Base-by-base conservation (phyloP, 1,140 invertebrate species). In the Vanessa tameamea region DNA sequence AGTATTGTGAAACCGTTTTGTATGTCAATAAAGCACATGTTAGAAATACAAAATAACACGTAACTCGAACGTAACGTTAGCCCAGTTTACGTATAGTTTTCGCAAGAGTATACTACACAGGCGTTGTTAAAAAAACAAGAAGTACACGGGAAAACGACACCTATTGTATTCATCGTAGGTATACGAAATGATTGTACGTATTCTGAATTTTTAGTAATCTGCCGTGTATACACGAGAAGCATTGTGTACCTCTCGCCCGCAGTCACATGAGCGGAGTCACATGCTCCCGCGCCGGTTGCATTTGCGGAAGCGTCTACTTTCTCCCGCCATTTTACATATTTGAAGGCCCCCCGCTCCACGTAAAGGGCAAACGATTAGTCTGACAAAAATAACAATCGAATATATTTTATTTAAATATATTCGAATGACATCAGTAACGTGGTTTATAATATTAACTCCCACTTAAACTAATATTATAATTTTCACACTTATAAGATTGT, bases 261-360 rank as follows among this genome's bases (percentile, higher is more conserved):
- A 75, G 79, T 83, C 84, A 85, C 80, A 86, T 87, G 86, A 82
- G 73, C 79, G 43, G 63, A 86, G 82, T 88, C 85, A 85, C 86
- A 87, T 86, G 81, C 73, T 84, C 78, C 67, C 69, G 72, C 67
- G 75, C 59, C 72, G 72, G 74, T 78, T 83, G 85, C 79, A 79
- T 78, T 82, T 76, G 69, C 86, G 85, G 83, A 88, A 86, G 84
- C 76, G 23, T 43, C 57, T 51, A 84, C 86, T 88, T 88, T 88
- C 86, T 83, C 83, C 82, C 69, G 51, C 72, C 77, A 80, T 75
- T 85, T 78, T 73, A 79, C 80, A 77, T 79, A 79, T 80, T 77
- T 79, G 74, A 75, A 63, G 63, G 47, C 68, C 75, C 67, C 76
- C 74, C 71, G 23, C 76, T 69, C 43, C 47, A 53, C 23, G 61